These are phyloP conservation scores for Apeira syringaria DNA, from an alignment of 2,888 invertebrate species.

Conservation along the genomic window DNA sequence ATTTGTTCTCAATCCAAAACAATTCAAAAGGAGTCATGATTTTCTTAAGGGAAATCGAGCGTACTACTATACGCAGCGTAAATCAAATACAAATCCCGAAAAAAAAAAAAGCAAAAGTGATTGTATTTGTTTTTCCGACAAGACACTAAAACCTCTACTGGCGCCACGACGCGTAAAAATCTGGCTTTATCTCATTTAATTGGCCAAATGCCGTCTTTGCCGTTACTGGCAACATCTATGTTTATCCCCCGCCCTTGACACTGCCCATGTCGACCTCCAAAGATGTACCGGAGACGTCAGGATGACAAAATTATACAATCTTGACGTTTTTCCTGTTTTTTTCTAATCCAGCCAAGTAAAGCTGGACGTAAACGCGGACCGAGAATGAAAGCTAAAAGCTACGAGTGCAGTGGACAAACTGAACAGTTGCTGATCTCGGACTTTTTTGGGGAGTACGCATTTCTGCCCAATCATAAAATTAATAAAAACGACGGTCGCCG, in stretches of 20 bases:
- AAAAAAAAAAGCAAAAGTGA: too few relatives aligned
- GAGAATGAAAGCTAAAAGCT: slow-evolving; percentile 7
- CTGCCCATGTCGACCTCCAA: not conserved
- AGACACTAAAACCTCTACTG: not conserved
- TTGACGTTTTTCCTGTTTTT: slow-evolving; percentile 6
- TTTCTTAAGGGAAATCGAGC: too few relatives aligned
- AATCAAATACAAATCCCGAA: too few relatives aligned
- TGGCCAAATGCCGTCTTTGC: not conserved
- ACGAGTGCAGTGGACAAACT: not conserved
- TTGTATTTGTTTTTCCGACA: not conserved
- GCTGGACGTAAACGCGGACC: slow-evolving; percentile 10
- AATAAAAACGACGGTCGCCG: too few relatives aligned
- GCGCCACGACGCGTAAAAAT: not conserved
- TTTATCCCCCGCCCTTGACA: slow-evolving; percentile 12
- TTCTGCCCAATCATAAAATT: too few relatives aligned
- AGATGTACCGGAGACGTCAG: not conserved
- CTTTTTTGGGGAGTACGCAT: not conserved
- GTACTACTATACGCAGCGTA: too few relatives aligned
- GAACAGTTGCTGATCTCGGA: slow-evolving; percentile 3
- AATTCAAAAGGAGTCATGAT: too few relatives aligned
- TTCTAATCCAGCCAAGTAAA: slow-evolving; percentile 14
- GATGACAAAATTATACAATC: slow-evolving; percentile 14
- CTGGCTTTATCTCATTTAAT: not conserved
- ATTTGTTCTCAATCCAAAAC: too few relatives aligned
- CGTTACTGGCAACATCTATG: not conserved